phyloP scores from a whole-genome alignment of 2,888 invertebrate genomes.

The Epistrophella euchroma region DNA sequence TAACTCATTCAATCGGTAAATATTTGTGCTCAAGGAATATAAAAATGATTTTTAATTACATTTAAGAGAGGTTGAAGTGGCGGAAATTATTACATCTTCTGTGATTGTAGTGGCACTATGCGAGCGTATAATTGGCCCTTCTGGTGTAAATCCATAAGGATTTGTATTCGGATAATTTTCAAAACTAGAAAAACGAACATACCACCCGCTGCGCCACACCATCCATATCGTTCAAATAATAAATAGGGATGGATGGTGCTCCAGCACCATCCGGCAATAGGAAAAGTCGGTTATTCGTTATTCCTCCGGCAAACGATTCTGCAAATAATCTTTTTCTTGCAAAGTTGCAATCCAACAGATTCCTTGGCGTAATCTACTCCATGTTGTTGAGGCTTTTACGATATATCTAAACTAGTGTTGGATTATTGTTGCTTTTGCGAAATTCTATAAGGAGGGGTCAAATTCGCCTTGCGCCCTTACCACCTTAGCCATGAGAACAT shows the following conservation, averaged over 20 bases:
- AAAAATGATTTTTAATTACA: constrained; percentile 77
- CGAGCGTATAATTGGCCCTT: constrained; percentile 59
- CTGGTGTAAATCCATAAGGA: constrained; percentile 10
- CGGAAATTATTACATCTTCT: constrained; percentile 52
- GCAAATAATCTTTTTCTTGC: constrained; percentile 14
- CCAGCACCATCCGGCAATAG: background rate
- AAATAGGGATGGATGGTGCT: background rate
- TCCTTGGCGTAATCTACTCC: constrained; percentile 60
- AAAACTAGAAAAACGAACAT: constrained; percentile 32
- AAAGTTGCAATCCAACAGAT: constrained; percentile 50
- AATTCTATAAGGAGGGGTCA: constrained; percentile 16
- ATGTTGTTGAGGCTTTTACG: constrained; percentile 15
- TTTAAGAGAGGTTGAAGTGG: constrained; percentile 54
- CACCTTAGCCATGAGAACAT: background rate
- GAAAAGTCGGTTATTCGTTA: background rate
- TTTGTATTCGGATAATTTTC: constrained; percentile 47
- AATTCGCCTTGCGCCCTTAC: background rate
- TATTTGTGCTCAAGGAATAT: constrained; percentile 76
- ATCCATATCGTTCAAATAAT: background rate
- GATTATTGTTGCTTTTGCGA: constrained; percentile 31
- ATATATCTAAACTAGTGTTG: constrained; percentile 39
- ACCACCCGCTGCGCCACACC: background rate
- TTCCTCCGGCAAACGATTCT: constrained; percentile 48
- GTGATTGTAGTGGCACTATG: constrained; percentile 26
- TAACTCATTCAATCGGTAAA: constrained; percentile 77